Base-by-base conservation (phyloP, 2,888 invertebrate species). In the Dinocampus coccinellae region DNA sequence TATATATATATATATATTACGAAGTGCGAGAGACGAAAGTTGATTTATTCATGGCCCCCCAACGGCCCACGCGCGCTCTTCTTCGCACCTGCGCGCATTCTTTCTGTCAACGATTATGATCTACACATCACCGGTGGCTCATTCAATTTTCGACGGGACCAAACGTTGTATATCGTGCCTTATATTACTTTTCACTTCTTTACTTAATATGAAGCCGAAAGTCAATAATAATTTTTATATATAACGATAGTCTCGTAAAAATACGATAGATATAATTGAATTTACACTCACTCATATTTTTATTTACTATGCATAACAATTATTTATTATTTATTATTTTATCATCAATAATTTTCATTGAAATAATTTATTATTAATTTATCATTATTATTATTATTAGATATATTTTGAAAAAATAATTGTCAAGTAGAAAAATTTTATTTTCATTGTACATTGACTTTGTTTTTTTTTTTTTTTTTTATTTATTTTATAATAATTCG, bases 61-160 rank as follows among this genome's bases (percentile, higher is more conserved):
- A 68, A 20, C 77, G 70, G 76, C 80, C 79, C 78, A 80, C 79
- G 79, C 81, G 79, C 79, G 75, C 67, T 71, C 74, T 72, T 77
- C 76, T 82, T 84, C 79, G 80, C 83, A 83, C 81, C 82, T 83
- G 83, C 79, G 68, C 70, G 76, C 78, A 76, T 79, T 77, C 78
- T 80, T 76, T 74, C 74, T 75, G 80, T 78, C 79, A 80, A 71
- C 75, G 82, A 83, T 83, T 77, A 77, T 75, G 75, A 77, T 77
- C 76, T 75, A 75, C 70, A 70, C 66, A 79, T 69, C 63, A 74
- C 62, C 60, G 53, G 65, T 62, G 62, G 74, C 70, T 73, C 77
- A 76, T 76, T 78, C 76, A 78, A 80, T 81, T 78, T 70, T 77
- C 74, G 75, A 78, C 78, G 70, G 69, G 47, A 47, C 53, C 63